These are phyloP conservation scores for Myoxocephalus aenaeus DNA, from an alignment of 2,797 vertebrate genomes.

Conservation along the genomic window DNA sequence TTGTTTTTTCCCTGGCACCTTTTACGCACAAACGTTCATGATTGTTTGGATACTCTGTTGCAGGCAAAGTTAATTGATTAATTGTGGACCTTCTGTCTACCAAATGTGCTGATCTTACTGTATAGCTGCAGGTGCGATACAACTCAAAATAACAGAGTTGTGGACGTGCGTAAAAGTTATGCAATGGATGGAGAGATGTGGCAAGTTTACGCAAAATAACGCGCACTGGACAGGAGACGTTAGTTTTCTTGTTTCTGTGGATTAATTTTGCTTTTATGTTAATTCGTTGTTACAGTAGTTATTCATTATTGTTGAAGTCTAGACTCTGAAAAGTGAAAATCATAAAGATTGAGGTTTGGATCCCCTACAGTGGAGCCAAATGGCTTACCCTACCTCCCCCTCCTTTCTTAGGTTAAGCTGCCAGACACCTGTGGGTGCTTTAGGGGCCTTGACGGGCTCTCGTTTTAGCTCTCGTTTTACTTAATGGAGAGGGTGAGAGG, in stretches of 20 bases:
- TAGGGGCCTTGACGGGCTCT: slow-evolving; percentile 61
- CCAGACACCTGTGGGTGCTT: slow-evolving; percentile 78
- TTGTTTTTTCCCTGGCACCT: slow-evolving; percentile 18
- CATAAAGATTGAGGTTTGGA: not conserved
- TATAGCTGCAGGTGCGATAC: not conserved
- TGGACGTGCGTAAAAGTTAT: slow-evolving; percentile 57
- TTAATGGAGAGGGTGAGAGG: slow-evolving; percentile 52
- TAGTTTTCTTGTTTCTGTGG: not conserved
- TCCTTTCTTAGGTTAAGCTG: slow-evolving; percentile 35
- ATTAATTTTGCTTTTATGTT: not conserved
- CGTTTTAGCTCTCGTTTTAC: slow-evolving; percentile 71
- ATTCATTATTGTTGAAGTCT: not conserved
- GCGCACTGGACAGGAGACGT: not conserved
- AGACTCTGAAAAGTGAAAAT: not conserved
- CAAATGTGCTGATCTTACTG: not conserved
- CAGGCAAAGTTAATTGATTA: not conserved
- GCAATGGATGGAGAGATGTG: slow-evolving; percentile 37
- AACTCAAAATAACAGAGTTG: not conserved
- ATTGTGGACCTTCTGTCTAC: not conserved
- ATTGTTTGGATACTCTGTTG: not conserved
- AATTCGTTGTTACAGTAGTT: not conserved
- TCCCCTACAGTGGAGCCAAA: not conserved
- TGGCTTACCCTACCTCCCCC: slow-evolving; percentile 6
- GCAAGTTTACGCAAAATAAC: slow-evolving; percentile 15
- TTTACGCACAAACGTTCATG: slow-evolving; percentile 59